Evolutionary conservation across 1,140 invertebrate species (phyloP), one percentile per base, ranked within the genome.

Genomic region (Drosophila nannoptera): DNA sequence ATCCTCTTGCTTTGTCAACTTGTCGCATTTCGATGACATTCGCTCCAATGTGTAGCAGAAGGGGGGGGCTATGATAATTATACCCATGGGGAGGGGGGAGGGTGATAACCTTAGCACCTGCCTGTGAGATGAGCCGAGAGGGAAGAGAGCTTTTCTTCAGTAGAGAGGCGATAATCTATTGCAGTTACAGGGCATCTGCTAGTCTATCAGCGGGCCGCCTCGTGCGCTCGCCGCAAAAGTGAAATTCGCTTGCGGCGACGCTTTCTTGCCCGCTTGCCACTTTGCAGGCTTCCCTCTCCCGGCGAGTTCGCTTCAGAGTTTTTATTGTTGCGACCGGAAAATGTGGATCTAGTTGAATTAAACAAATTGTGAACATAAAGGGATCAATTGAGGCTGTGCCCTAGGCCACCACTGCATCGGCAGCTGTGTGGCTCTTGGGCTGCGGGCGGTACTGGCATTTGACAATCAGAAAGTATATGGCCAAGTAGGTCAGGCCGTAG

Each of bases 161-260:
- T 5, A 4, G 5, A 38, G 36, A 9, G 8, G 36, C 8, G 4
- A 0, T 8, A 38, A 40, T 42, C 11, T 22, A 22, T 22, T 22
- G 3, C 3, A 22, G 1, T 22, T 2, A 9, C 22, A 12, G 16
- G 14, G 32, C n/a, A 52, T 53, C 32, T 64, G 12, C n/a, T 12
- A 55, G 50, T 48, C 9, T n/a, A 46, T 35, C 40, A 48, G 6
- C 32, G 61, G 14, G 3, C 4, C 4, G 35, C 35, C 35, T 67
- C 84, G 61, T 36, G 61, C 14, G 3, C 4, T 67, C 84, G 61
- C 65, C 66, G 62, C 81, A 81, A 86, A 86, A 84, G 81, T 81
- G 81, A 86, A 82, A 84, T 75, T 73, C 35, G 69, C 73, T 55
- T 68, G 43, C 31, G 62, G 54, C 53, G 11, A 58, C 63, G 63